These are phyloP conservation scores for Desmophyllum pertusum DNA, from an alignment of 92 coral and sea anemone species.

Conservation along the genomic window DNA sequence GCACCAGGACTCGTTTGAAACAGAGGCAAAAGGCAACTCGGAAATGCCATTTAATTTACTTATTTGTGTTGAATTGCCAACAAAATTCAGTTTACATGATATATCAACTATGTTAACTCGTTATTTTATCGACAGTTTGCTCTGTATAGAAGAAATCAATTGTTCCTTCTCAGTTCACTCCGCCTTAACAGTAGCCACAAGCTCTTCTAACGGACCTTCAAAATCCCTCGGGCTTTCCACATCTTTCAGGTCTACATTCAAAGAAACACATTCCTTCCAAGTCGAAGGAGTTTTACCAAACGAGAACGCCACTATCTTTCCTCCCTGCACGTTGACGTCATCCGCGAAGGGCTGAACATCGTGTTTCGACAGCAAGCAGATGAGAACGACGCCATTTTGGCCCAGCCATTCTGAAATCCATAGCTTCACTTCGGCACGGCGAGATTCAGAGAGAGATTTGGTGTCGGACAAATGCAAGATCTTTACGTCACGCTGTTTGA, in stretches of 20 bases:
- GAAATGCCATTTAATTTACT: not conserved
- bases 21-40: too few relatives aligned
- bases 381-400: slow-evolving; percentile 8
- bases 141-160: not conserved
- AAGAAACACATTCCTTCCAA: slow-evolving; percentile 49
- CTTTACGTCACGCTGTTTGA: slow-evolving; percentile 1
- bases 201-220: slow-evolving; percentile 32
- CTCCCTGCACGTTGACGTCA: slow-evolving; percentile 11
- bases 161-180: not conserved
- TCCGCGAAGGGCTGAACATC: slow-evolving; percentile 12
- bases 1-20: too few relatives aligned
- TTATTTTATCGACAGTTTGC: not conserved
- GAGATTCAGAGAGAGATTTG: not conserved
- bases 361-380: slow-evolving; percentile 6
- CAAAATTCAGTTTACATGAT: not conserved
- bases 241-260: slow-evolving; percentile 5
- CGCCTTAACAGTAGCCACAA: slow-evolving; percentile 24
- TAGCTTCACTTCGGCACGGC: not conserved
- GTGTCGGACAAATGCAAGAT: not conserved
- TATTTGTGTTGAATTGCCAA: not conserved
- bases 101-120: not conserved
- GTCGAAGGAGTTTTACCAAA: slow-evolving; percentile 59
- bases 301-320: slow-evolving; percentile 74
- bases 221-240: slow-evolving; percentile 37
- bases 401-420: slow-evolving; percentile 28